phyloP scores from a whole-genome alignment of 2,797 vertebrate species.

The Brachymystax lenok region DNA sequence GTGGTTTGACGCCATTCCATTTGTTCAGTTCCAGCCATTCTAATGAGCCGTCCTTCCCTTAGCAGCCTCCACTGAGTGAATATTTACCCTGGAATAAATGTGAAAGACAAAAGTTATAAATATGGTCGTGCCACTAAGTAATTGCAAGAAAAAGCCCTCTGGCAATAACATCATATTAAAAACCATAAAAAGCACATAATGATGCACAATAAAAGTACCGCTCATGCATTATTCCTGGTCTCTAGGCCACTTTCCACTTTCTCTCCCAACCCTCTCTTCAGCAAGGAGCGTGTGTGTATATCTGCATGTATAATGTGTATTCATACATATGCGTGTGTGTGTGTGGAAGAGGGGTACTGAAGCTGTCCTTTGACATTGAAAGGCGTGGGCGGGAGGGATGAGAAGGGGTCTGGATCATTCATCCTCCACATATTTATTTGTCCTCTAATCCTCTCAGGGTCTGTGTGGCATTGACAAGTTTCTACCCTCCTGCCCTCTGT shows the following conservation, averaged over 20 bases:
- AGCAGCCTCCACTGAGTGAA: too few species aligned
- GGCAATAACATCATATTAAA: constrained; percentile 61
- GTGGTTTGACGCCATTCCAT: too few species aligned
- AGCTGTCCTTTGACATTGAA: neutral
- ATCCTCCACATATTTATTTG: neutral
- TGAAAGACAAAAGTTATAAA: constrained; percentile 39
- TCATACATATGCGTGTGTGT: neutral
- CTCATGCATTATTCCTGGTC: constrained; percentile 33
- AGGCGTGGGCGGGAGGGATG: neutral
- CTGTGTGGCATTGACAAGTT: constrained; percentile 2
- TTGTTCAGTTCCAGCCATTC: too few species aligned
- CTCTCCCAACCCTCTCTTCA: neutral
- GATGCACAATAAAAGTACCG: constrained; percentile 41
- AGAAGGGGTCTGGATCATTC: neutral
- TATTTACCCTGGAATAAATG: constrained; percentile 21
- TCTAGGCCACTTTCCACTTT: neutral
- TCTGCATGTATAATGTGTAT: neutral
- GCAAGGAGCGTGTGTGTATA: neutral
- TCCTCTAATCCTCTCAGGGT: constrained; percentile 6
- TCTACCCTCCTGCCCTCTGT: neutral
- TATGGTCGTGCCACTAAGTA: constrained; percentile 34
- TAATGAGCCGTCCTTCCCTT: too few species aligned
- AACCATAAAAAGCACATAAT: constrained; percentile 58
- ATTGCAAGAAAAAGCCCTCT: constrained; percentile 41
- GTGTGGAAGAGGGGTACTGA: neutral